Conservation (phyloP, 2,797 vertebrate genomes). For the Falco columbarius region DNA sequence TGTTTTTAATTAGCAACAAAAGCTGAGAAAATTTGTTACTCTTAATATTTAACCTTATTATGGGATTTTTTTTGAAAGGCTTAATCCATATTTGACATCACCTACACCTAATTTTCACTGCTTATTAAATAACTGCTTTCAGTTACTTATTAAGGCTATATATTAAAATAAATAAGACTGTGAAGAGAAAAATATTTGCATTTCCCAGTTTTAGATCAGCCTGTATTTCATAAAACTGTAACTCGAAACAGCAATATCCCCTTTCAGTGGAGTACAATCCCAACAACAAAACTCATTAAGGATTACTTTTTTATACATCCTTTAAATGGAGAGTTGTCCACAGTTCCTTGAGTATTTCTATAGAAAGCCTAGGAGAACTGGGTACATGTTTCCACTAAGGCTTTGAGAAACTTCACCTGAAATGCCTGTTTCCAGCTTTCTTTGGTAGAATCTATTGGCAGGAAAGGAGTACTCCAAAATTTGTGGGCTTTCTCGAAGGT, state of each 20-base stretch:
- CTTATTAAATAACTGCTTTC: slow-evolving; percentile 46
- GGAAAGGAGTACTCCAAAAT: background rate
- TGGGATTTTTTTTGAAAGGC: background rate
- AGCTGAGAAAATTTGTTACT: slow-evolving; percentile 25
- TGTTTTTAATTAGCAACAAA: slow-evolving; percentile 36
- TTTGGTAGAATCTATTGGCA: background rate
- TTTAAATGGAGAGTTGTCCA: background rate
- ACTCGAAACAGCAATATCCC: background rate
- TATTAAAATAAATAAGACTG: slow-evolving; percentile 39
- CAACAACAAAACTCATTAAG: background rate
- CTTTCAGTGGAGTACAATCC: background rate
- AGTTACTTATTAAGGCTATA: slow-evolving; percentile 45
- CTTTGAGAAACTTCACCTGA: background rate
- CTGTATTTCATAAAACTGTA: background rate
- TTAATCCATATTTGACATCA: slow-evolving; percentile 39
- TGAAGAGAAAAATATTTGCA: background rate
- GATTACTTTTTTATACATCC: background rate
- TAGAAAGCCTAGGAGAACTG: background rate
- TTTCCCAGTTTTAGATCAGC: background rate
- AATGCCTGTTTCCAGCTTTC: background rate
- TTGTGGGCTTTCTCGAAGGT: background rate
- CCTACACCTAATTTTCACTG: slow-evolving; percentile 23
- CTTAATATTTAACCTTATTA: slow-evolving; percentile 32
- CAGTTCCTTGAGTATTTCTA: background rate
- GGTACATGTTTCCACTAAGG: background rate